Evolutionary conservation across 2,888 invertebrate genomes (phyloP).

Genomic region (Apeira syringaria): DNA sequence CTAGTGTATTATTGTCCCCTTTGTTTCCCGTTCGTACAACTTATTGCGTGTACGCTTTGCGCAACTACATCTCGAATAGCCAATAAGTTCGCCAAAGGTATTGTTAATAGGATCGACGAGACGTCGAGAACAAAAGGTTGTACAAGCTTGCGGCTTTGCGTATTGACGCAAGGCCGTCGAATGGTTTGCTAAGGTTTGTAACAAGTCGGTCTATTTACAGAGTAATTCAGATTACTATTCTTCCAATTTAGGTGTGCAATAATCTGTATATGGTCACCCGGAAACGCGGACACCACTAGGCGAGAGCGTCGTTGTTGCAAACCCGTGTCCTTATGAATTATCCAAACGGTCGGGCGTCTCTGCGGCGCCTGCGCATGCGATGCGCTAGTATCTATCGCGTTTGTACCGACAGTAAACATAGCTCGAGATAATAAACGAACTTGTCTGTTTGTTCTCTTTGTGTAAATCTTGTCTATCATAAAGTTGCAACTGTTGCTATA

Average conservation of each 20-base stretch:
- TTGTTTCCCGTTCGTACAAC: conserved; percentile 27
- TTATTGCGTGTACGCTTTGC: conserved; percentile 24
- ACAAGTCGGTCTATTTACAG: conserved; percentile 29
- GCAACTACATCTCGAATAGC: conserved; percentile 26
- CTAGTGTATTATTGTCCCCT: conserved; percentile 37
- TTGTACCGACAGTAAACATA: conserved; percentile 54
- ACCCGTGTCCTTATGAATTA: conserved; percentile 74
- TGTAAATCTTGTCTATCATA: conserved; percentile 51
- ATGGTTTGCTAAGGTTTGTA: not conserved
- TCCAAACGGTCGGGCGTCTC: conserved; percentile 66
- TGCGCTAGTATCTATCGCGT: conserved; percentile 48
- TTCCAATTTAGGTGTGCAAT: conserved; percentile 51
- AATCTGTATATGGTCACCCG: conserved; percentile 46
- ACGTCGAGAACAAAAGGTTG: conserved; percentile 37
- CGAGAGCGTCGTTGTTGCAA: conserved; percentile 3
- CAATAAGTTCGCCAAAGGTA: conserved; percentile 33
- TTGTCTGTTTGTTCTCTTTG: conserved; percentile 50
- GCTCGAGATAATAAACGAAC: conserved; percentile 58
- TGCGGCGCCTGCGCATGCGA: conserved; percentile 61
- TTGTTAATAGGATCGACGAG: conserved; percentile 24
- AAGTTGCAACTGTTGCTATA: conserved; percentile 44
- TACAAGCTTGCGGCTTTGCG: conserved; percentile 30
- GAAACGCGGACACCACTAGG: conserved; percentile 51
- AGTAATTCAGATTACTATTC: conserved; percentile 42
- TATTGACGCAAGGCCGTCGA: conserved; percentile 1